phyloP scores from a whole-genome alignment of 2,113 vertebrate species.

The Athene noctua region DNA sequence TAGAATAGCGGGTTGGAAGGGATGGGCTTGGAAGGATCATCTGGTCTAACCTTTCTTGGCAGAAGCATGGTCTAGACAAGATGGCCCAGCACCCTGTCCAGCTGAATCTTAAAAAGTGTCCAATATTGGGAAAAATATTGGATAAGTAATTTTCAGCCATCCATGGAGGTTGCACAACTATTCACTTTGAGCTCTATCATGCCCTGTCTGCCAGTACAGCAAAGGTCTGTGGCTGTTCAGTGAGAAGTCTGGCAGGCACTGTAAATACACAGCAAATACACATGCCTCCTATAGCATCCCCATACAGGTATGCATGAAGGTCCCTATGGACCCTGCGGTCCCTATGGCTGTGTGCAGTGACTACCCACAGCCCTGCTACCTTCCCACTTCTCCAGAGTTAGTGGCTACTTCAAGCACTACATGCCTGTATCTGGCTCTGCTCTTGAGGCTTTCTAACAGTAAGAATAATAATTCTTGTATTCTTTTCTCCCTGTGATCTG shows the following conservation, averaged over 20 bases:
- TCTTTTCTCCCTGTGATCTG: neutral
- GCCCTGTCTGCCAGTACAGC: neutral
- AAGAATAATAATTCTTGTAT: neutral
- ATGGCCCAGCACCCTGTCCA: neutral
- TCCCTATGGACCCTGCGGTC: neutral
- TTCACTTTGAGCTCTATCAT: neutral
- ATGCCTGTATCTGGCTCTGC: neutral
- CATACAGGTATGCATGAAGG: neutral
- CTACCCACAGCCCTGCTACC: neutral
- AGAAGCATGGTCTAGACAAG: neutral
- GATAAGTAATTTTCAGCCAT: neutral
- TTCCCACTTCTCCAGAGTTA: neutral
- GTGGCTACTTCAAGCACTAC: neutral
- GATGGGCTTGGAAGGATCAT: neutral
- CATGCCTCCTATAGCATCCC: neutral
- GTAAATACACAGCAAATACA: neutral
- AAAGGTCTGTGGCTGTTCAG: neutral
- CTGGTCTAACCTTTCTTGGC: neutral
- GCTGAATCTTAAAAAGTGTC: neutral
- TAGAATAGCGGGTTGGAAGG: neutral
- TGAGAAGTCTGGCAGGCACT: neutral
- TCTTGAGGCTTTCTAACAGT: neutral
- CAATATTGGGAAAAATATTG: rapidly evolving
- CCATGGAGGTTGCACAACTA: neutral
- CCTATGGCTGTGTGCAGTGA: neutral